Conservation (phyloP, 1,140 invertebrate genomes). For the Drosophila rhopaloa region DNA sequence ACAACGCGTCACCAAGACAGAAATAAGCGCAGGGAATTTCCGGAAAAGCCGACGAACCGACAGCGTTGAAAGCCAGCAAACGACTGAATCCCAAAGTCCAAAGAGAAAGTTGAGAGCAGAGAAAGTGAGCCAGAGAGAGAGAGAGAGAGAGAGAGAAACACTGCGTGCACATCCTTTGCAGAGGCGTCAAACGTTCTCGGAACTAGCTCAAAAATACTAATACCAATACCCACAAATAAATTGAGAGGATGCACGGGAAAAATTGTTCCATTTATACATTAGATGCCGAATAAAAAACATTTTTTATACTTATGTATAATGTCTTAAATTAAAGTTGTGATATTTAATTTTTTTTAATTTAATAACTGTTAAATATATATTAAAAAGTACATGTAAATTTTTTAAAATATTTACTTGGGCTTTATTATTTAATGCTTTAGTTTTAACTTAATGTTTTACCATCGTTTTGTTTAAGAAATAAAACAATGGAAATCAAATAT, state of each 20-base stretch:
- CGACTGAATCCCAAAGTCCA: slow-evolving; percentile 50
- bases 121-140: slow-evolving; percentile 3
- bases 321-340: too few relatives aligned
- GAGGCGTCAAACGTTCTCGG: slow-evolving; percentile 24
- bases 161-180: slow-evolving; percentile 43
- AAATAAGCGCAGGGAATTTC: slow-evolving; percentile 10
- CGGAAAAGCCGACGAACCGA: slow-evolving; percentile 55
- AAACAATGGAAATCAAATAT: background rate
- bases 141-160: slow-evolving; percentile 2
- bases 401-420: too few relatives aligned
- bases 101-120: slow-evolving; percentile 9
- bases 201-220: slow-evolving; percentile 35
- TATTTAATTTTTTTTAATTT: too few relatives aligned
- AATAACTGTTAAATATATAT: too few relatives aligned
- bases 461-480: too few relatives aligned
- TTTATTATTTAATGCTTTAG: too few relatives aligned
- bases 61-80: slow-evolving; percentile 72
- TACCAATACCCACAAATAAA: background rate
- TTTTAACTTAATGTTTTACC: too few relatives aligned
- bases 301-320: too few relatives aligned
- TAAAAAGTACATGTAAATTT: too few relatives aligned
- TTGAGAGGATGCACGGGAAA: background rate
- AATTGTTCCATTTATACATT: too few relatives aligned
- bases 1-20: slow-evolving; percentile 24
- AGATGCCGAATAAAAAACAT: too few relatives aligned